Conservation (phyloP, 2,797 vertebrate genomes). For the Nannoperca australis region DNA sequence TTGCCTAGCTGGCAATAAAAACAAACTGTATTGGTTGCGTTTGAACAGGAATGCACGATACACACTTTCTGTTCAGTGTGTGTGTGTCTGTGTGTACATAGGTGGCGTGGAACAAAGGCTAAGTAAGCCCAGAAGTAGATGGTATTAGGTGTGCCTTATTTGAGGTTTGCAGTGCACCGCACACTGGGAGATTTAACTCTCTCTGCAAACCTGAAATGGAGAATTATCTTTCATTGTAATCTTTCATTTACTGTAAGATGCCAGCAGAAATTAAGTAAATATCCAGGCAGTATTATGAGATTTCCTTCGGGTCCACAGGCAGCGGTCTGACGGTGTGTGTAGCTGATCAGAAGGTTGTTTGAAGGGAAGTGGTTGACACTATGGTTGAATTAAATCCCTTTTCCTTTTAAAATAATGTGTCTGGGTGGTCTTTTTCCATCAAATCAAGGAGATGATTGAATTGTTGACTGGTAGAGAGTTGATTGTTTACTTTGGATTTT, state of each 20-base stretch:
- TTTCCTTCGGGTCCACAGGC: slow-evolving; percentile 53
- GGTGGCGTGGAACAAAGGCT: slow-evolving; percentile 22
- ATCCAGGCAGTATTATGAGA: slow-evolving; percentile 62
- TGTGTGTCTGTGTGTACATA: slow-evolving; percentile 35
- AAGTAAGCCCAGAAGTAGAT: not conserved
- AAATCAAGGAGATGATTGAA: not conserved
- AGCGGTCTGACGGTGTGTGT: slow-evolving; percentile 36
- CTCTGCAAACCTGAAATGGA: slow-evolving; percentile 20
- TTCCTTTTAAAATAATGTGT: slow-evolving; percentile 14
- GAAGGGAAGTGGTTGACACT: slow-evolving; percentile 33
- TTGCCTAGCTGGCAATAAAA: slow-evolving; percentile 1
- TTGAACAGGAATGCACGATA: slow-evolving; percentile 2
- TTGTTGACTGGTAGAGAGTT: slow-evolving; percentile 5
- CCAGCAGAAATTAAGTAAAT: slow-evolving; percentile 21
- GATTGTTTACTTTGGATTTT: slow-evolving; percentile 2
- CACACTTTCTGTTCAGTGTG: slow-evolving; percentile 17
- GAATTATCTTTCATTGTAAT: slow-evolving; percentile 40
- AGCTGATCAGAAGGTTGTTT: slow-evolving; percentile 51
- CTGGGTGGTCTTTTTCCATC: slow-evolving; percentile 59
- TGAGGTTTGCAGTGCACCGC: slow-evolving; percentile 19
- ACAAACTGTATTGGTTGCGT: not conserved
- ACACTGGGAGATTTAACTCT: slow-evolving; percentile 7
- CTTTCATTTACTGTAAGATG: slow-evolving; percentile 11
- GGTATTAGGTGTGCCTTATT: slow-evolving; percentile 29
- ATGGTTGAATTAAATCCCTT: slow-evolving; percentile 32